Conservation (phyloP, 1,140 invertebrate species). For the Lasioglossum baleicum region DNA sequence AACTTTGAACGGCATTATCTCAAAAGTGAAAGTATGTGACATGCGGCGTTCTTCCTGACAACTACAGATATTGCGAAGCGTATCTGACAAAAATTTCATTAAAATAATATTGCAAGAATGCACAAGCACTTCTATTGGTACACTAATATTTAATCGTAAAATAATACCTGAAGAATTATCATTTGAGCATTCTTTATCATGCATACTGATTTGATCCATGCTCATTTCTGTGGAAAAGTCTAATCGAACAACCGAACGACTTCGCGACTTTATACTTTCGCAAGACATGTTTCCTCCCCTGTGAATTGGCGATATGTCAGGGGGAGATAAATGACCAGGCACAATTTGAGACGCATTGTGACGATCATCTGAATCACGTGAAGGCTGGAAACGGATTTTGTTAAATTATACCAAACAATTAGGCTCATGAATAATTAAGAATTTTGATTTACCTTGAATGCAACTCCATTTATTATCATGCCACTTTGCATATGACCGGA, state of each 20-base stretch:
- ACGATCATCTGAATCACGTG: constrained; percentile 29
- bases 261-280: constrained; percentile 65
- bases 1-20: no score
- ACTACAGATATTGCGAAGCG: background rate
- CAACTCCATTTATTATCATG: constrained; percentile 69
- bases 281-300: constrained; percentile 62
- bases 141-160: background rate
- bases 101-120: background rate
- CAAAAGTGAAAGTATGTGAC: no score
- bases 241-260: constrained; percentile 61
- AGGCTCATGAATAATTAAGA: background rate
- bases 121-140: background rate
- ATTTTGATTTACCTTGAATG: constrained; percentile 64
- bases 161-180: constrained; percentile 41
- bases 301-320: constrained; percentile 72
- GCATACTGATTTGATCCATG: constrained; percentile 55
- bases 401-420: background rate
- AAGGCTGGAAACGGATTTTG: constrained; percentile 14
- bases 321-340: constrained; percentile 63
- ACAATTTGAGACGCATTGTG: constrained; percentile 60
- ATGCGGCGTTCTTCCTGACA: no score
- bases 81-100: background rate
- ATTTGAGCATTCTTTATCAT: constrained; percentile 49
- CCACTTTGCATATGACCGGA: constrained; percentile 74
- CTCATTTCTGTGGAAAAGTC: constrained; percentile 73